Conservation (phyloP, 1,140 invertebrate species). For the Euschistus heros region DNA sequence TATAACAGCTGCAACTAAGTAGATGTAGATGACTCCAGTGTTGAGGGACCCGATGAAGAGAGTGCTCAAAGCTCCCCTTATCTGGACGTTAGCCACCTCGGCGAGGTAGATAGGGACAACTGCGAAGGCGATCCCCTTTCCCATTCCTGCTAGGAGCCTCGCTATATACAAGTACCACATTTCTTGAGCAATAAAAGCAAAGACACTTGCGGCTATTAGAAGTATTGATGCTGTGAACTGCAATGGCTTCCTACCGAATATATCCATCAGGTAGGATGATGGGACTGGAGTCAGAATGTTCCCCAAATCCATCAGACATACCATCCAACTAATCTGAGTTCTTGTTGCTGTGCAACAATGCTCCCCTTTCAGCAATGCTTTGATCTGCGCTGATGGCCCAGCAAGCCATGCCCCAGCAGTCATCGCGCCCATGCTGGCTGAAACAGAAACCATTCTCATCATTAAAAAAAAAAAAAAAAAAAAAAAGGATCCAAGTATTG, state of each 20-base stretch:
- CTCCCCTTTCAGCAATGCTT: too few relatives aligned
- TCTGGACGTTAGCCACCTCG: constrained; percentile 48
- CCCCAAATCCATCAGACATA: too few relatives aligned
- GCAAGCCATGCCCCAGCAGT: too few relatives aligned
- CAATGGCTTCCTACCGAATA: too few relatives aligned
- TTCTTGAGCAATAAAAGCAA: constrained; percentile 8
- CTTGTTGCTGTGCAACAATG: not conserved
- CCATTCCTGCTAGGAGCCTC: constrained; percentile 46
- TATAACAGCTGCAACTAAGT: constrained; percentile 60
- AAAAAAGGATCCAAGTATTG: too few relatives aligned
- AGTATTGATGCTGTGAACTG: constrained; percentile 39
- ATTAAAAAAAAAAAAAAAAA: too few relatives aligned
- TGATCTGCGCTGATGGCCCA: too few relatives aligned
- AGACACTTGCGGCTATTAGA: constrained; percentile 17
- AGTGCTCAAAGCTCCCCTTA: constrained; percentile 43
- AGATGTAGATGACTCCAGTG: constrained; percentile 64
- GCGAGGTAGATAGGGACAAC: constrained; percentile 73
- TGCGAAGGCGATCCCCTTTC: constrained; percentile 62
- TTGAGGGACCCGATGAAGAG: constrained; percentile 67
- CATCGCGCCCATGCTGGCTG: too few relatives aligned
- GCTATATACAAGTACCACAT: constrained; percentile 42
- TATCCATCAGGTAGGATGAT: too few relatives aligned
- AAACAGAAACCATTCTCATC: not conserved
- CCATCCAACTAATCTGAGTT: too few relatives aligned
- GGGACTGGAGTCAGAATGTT: too few relatives aligned